Evolutionary conservation across 2,888 invertebrate genomes (phyloP).

Genomic region (Tenthredo amoena): DNA sequence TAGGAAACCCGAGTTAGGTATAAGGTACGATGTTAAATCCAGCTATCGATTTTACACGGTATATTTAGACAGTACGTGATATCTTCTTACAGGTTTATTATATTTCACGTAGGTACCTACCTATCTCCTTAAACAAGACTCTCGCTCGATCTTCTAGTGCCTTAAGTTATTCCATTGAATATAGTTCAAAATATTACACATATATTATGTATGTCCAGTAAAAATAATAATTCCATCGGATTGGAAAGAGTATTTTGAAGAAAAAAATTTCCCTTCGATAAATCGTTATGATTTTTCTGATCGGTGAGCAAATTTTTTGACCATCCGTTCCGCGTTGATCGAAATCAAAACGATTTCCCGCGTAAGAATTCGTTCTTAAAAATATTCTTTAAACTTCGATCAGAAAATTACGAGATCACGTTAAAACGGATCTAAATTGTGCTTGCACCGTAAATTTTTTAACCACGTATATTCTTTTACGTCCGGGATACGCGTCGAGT

Average conservation of each 20-base stretch:
- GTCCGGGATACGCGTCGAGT: background rate
- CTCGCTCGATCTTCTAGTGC: background rate
- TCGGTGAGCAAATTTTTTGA: too few species aligned
- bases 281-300: too few species aligned
- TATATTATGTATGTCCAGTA: too few species aligned
- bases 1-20: background rate
- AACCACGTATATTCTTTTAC: background rate
- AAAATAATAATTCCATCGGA: background rate
- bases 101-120: constrained; percentile 20
- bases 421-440: background rate
- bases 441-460: background rate
- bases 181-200: background rate
- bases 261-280: too few species aligned
- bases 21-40: constrained; percentile 2
- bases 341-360: too few species aligned
- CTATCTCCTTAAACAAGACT: background rate
- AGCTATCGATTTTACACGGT: constrained; percentile 41
- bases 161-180: background rate
- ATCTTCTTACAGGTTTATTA: background rate
- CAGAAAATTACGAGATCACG: too few species aligned
- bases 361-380: too few species aligned
- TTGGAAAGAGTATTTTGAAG: background rate
- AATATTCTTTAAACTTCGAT: too few species aligned
- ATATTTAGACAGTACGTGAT: constrained; percentile 40
- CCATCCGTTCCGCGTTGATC: too few species aligned